phyloP scores from a whole-genome alignment of 2,888 invertebrate species.

The Cremastinae sp. region DNA sequence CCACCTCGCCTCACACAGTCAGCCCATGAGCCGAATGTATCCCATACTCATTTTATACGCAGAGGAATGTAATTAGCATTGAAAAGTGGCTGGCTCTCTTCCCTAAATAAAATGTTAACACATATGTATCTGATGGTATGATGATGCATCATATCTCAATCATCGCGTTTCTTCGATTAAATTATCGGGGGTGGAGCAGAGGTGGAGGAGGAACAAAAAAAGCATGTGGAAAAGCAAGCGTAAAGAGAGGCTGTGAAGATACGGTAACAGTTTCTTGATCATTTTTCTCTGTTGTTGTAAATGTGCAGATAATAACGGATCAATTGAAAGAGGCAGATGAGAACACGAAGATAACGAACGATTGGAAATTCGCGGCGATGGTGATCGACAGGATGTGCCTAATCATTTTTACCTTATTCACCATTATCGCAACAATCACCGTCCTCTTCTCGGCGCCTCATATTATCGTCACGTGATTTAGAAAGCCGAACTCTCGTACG shows the following conservation, averaged over 20 bases:
- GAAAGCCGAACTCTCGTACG: conserved; percentile 68
- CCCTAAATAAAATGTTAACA: no score
- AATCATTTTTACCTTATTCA: conserved; percentile 99
- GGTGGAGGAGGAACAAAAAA: conserved; percentile 5
- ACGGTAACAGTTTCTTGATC: no score
- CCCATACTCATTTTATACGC: no score
- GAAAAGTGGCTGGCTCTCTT: no score
- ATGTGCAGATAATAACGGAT: conserved; percentile 83
- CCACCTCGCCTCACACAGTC: no score
- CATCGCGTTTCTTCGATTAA: no score
- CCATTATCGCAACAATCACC: conserved; percentile 97
- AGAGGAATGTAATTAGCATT: no score
- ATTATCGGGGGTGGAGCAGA: no score
- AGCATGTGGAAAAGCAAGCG: conserved; percentile 33
- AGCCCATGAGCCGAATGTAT: no score
- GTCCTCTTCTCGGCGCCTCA: conserved; percentile 98
- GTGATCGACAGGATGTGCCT: conserved; percentile 99
- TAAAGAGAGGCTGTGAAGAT: conserved; percentile 52
- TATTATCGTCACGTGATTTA: conserved; percentile 91
- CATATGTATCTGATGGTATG: no score
- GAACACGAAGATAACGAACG: conserved; percentile 95
- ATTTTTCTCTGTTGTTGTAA: no score
- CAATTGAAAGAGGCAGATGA: conserved; percentile 97
- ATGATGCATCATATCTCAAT: no score
- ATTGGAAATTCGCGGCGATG: conserved; percentile 99